phyloP scores from a whole-genome alignment of 1,140 invertebrate genomes.

The Drosophila fuyamai region DNA sequence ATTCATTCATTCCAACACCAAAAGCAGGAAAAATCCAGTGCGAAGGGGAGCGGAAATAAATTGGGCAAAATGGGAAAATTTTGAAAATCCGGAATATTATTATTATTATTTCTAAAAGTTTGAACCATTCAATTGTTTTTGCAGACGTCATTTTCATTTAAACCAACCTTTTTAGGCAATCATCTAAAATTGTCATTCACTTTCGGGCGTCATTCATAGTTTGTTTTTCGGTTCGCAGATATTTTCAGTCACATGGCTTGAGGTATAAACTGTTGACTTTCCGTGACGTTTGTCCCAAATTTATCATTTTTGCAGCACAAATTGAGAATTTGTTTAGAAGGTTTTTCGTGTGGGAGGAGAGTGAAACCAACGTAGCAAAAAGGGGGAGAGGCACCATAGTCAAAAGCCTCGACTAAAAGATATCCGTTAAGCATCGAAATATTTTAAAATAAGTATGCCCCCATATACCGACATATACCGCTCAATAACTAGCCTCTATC shows the following conservation, averaged over 20 bases:
- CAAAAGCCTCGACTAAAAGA: too few species aligned
- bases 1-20: conserved; percentile 62
- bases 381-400: too few species aligned
- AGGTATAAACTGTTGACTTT: conserved; percentile 43
- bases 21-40: neutral
- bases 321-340: conserved; percentile 63
- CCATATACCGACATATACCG: too few species aligned
- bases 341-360: conserved; percentile 26
- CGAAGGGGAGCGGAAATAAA: neutral
- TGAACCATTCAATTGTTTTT: neutral
- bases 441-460: too few species aligned
- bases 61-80: conserved; percentile 1
- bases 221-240: conserved; percentile 41
- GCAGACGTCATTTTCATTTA: neutral
- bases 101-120: conserved; percentile 1
- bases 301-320: conserved; percentile 30
- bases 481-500: too few species aligned
- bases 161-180: conserved; percentile 14
- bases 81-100: conserved; percentile 12
- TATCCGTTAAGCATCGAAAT: too few species aligned
- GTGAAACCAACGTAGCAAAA: conserved; percentile 9
- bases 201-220: conserved; percentile 22
- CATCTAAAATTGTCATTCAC: conserved; percentile 7
- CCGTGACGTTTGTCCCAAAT: conserved; percentile 67
- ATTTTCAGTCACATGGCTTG: conserved; percentile 56